A percentile compares a stretch with the other conserved stretches of the same genome.
phyloP scores from a whole-genome alignment of 2,888 invertebrate genomes.

The Physocephala rufipes region DNA sequence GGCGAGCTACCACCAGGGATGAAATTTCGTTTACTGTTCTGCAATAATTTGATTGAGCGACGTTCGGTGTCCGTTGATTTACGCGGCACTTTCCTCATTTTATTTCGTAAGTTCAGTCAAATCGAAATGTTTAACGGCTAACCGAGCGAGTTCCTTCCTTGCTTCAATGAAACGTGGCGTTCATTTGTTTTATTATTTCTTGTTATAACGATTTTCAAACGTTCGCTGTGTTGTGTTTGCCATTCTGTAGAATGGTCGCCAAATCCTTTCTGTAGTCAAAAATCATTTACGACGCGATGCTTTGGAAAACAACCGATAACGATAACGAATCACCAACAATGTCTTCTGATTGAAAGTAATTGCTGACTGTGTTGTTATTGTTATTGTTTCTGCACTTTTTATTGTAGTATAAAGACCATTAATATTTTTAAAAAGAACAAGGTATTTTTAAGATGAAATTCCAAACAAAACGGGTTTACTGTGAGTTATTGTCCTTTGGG shows the following conservation, averaged over 20 bases:
- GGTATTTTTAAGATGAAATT: neutral
- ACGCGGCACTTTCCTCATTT: neutral
- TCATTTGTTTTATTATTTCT: constrained; percentile 20
- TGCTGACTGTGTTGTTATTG: constrained; percentile 8
- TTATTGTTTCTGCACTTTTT: too few species aligned
- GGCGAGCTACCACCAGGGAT: neutral
- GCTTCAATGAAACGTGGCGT: constrained; percentile 29
- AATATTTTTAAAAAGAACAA: constrained; percentile 38
- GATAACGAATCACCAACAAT: constrained; percentile 19
- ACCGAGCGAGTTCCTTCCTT: constrained; percentile 33
- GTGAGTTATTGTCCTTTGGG: neutral
- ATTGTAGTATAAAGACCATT: constrained; percentile 46
- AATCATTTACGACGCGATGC: constrained; percentile 44
- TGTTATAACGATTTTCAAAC: constrained; percentile 22
- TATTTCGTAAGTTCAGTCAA: too few species aligned
- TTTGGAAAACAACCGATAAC: too few species aligned
- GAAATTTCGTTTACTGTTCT: too few species aligned
- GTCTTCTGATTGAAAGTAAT: constrained; percentile 31
- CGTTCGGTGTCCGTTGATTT: constrained; percentile 9
- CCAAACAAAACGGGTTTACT: neutral
- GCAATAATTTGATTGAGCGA: too few species aligned
- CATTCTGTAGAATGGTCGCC: neutral
- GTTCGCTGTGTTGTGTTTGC: constrained; percentile 21
- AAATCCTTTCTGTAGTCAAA: constrained; percentile 15
- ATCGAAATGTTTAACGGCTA: constrained; percentile 25